A percentile compares a stretch with the other conserved stretches of the same genome.
These are phyloP conservation scores for Heliconius ethilla DNA, from an alignment of 2,888 invertebrate genomes.

Conservation along the genomic window DNA sequence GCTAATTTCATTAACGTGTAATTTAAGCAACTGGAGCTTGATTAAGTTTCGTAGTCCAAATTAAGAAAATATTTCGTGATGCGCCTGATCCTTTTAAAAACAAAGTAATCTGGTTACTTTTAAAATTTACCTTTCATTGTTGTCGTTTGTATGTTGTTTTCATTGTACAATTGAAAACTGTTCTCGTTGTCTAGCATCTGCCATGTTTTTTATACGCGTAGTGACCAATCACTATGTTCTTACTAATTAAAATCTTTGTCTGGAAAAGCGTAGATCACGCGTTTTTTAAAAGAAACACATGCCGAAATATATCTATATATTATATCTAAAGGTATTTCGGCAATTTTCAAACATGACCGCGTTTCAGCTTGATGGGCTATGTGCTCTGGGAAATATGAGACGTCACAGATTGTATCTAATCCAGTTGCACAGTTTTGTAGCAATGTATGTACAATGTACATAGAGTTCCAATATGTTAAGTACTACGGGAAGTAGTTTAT, in stretches of 20 bases:
- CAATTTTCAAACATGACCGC: slow-evolving; percentile 1
- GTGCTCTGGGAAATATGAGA: background rate
- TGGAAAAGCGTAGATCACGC: background rate
- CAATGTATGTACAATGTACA: background rate
- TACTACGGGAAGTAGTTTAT: background rate
- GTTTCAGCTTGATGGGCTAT: background rate
- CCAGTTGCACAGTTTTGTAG: background rate
- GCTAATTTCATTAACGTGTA: slow-evolving; percentile 19
- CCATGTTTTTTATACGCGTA: background rate
- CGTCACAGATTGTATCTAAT: background rate
- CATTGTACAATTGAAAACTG: background rate
- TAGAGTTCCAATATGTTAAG: background rate
- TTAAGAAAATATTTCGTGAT: slow-evolving; percentile 16
- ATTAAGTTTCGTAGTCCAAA: slow-evolving; percentile 17
- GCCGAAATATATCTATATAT: background rate
- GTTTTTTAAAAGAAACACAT: background rate
- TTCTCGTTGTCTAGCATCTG: background rate
- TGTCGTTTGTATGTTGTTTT: background rate
- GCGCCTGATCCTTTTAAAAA: background rate
- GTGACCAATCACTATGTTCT: background rate
- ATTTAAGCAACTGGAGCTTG: slow-evolving; percentile 14
- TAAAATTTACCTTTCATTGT: background rate
- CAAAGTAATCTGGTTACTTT: background rate
- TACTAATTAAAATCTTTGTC: background rate
- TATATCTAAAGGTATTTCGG: background rate